phyloP scores from a whole-genome alignment of 2,888 invertebrate genomes.

The Luffia ferchaultella region DNA sequence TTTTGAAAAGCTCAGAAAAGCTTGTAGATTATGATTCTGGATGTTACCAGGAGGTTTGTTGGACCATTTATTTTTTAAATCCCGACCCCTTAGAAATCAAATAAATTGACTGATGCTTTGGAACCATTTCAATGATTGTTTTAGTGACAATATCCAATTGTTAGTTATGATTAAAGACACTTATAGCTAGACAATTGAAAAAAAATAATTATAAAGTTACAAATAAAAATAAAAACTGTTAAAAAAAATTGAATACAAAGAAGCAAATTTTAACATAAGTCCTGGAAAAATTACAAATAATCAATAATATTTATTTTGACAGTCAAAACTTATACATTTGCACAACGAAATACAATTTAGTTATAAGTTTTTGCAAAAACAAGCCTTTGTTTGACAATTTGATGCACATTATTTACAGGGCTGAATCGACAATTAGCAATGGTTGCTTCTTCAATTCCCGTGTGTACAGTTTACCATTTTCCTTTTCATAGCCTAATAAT shows the following conservation, averaged over 20 bases:
- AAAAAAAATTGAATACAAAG: conserved; percentile 4
- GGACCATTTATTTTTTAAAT: conserved; percentile 6
- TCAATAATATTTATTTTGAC: conserved; percentile 11
- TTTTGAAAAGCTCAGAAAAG: conserved; percentile 2
- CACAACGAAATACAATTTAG: conserved; percentile 13
- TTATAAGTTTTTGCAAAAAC: conserved; percentile 17
- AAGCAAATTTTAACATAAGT: conserved; percentile 4
- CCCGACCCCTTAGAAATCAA: conserved; percentile 4
- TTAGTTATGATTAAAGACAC: conserved; percentile 5
- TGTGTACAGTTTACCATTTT: conserved; percentile 8
- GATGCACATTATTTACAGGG: conserved; percentile 16
- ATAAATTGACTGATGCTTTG: conserved; percentile 5
- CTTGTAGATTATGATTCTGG: conserved; percentile 1
- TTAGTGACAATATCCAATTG: conserved; percentile 4
- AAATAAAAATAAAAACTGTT: conserved; percentile 2
- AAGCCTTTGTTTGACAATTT: conserved; percentile 11
- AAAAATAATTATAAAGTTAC: not conserved
- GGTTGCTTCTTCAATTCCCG: conserved; percentile 12
- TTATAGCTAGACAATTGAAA: not conserved
- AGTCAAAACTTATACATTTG: conserved; percentile 11
- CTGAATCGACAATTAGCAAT: conserved; percentile 11
- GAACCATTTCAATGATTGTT: conserved; percentile 3
- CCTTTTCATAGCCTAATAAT: conserved; percentile 16
- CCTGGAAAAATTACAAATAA: conserved; percentile 7
- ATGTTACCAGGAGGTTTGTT: conserved; percentile 5